Evolutionary conservation across 2,113 vertebrate species (phyloP), one percentile per base, ranked within the genome.

Genomic region (Cyphomyrus plagiostoma): DNA sequence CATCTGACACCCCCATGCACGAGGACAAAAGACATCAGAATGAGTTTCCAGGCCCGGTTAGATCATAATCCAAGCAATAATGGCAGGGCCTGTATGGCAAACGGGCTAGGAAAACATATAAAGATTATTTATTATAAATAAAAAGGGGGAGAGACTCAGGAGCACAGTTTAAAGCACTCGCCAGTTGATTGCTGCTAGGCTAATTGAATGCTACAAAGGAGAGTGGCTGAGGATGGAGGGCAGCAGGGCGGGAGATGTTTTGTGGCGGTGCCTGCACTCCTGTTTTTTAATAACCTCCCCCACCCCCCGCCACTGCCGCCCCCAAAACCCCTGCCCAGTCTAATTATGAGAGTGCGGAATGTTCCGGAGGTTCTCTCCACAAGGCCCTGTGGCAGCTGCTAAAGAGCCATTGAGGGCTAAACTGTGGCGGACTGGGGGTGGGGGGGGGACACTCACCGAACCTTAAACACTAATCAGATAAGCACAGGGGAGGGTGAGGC

Each of bases 271-370:
- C 88, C 91, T 39, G 15, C 35, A 19, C 74, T 42, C 74, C 74
- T 80, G 74, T 42, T 42, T 80, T 80, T 42, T 80, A 80, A 80
- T 62, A 62, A n/a, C 56, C 74, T 19, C 30, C 7, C 74, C 74
- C 70, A 35, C 30, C 10, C 62, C 58, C n/a, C n/a, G 1, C 62
- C 62, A 13, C 62, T 30, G 62, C 62, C 9, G 13, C 10, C 62
- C 62, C 62, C 62, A 30, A 95, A 96, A 94, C 95, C 95, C 95
- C 74, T 94, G 45, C 93, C 92, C 91, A 94, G 95, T 91, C 94
- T 96, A 95, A 96, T 96, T 96, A 96, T 90, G 90, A 93, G 92
- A 94, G 94, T 95, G 94, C 92, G 92, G 92, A 95, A 95, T 96
- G 95, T 95, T 95, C 94, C 92, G 94, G 92, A 95, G 93, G 95